Base-by-base conservation (phyloP, 1,140 invertebrate genomes). In the Frieseomelitta varia region DNA sequence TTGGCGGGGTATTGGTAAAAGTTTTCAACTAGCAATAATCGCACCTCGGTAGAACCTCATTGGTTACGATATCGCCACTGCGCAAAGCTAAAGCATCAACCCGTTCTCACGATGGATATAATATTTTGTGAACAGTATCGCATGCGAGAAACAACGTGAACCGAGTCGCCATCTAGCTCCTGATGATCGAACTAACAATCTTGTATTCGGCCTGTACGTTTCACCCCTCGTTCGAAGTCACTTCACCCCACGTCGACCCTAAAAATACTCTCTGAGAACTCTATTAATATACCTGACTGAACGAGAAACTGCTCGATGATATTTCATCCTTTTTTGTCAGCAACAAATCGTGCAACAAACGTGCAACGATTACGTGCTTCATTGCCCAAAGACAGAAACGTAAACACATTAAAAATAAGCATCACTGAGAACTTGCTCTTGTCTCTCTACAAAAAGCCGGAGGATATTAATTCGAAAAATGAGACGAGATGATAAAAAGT, bases 1-100 rank as follows among this genome's bases (percentile, higher is more conserved):
- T 96, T 96, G 97, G 97, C 97, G 97, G 97, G 97, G 97, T 98
- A 98, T 98, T 98, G 97, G 97, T 97, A 97, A 97, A 96, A 97
- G 97, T 97, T 97, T 97, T 97, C 97, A 97, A 97, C 96, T 97
- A 97, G 97, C 97, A 97, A 97, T 97, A 97, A 97, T 97, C 97
- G 97, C 97, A 97, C 96, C 97, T 97, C 97, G 96, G 97, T 96
- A 96, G 94, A 96, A 96, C 97, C 96, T 98, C 97, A 97, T 97
- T 96, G 97, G 97, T 97, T 97, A 97, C 96, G 96, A 97, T 97
- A 97, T 97, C 96, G 96, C 96, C 97, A 95, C 96, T 96, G 96
- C 96, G 96, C 96, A 96, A 96, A 96, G 96, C 96, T 97, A 92
- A 92, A 14, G 67, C 87, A 2, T 1, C 0, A 0, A 0, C 1